phyloP scores from a whole-genome alignment of 2,113 vertebrate species.

The Nycticryphes semicollaris region DNA sequence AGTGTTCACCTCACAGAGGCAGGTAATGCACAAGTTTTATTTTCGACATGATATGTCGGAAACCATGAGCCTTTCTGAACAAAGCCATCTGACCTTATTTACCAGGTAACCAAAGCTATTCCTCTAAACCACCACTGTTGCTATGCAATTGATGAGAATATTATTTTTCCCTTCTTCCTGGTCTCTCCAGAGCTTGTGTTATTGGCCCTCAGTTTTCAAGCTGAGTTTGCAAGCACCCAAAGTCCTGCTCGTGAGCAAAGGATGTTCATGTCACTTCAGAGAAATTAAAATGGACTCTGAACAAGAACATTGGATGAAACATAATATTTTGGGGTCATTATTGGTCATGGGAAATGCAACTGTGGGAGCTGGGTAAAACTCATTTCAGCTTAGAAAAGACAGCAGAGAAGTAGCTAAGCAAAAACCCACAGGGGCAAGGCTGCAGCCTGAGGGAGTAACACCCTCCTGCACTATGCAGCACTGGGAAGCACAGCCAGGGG shows the following conservation, averaged over 20 bases:
- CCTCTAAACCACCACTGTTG: slow-evolving; percentile 30
- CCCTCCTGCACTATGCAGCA: neutral
- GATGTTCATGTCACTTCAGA: neutral
- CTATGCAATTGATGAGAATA: neutral
- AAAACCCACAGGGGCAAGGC: neutral
- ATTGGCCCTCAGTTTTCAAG: neutral
- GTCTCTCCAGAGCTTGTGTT: neutral
- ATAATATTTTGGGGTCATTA: neutral
- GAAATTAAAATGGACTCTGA: neutral
- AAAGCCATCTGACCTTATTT: neutral
- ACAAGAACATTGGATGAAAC: neutral
- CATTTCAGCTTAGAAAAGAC: neutral
- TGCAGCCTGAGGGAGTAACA: neutral
- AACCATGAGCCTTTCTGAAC: neutral
- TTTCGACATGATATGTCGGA: neutral
- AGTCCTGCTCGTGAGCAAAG: neutral
- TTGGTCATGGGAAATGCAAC: neutral
- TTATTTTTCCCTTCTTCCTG: neutral
- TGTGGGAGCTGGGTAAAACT: neutral
- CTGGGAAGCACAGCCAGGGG: rapidly evolving
- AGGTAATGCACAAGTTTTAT: neutral
- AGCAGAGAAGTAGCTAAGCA: neutral
- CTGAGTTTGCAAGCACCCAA: neutral
- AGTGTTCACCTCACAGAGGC: neutral
- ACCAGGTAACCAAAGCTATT: neutral